A percentile compares a stretch with the other conserved stretches of the same genome.
phyloP scores from a whole-genome alignment of 2,888 invertebrate species.

The Phorcus lineatus region DNA sequence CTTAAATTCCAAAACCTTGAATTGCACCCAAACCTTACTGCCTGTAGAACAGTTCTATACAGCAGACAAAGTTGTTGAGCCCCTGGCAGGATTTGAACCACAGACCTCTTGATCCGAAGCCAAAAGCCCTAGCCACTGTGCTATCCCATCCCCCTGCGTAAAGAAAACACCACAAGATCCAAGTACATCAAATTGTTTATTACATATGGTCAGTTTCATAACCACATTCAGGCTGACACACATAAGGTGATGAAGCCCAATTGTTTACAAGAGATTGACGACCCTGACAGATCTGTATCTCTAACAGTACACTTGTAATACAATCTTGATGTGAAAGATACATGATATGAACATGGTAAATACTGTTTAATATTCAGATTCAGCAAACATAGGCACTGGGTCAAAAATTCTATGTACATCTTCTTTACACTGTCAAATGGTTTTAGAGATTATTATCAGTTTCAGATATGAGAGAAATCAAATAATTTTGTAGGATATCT shows the following conservation, averaged over 20 bases:
- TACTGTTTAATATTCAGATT: background rate
- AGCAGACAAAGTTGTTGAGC: too few species aligned
- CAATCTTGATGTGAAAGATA: conserved; percentile 1
- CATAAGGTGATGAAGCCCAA: background rate
- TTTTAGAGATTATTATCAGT: too few species aligned
- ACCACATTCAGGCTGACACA: too few species aligned
- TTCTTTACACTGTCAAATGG: background rate
- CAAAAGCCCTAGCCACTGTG: too few species aligned
- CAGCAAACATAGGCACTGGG: background rate
- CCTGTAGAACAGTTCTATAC: too few species aligned
- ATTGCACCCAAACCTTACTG: too few species aligned
- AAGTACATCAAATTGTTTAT: conserved; percentile 14
- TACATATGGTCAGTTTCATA: background rate
- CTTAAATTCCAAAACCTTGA: too few species aligned
- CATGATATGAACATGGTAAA: conserved; percentile 17
- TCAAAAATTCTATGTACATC: conserved; percentile 13
- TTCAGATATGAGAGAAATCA: too few species aligned
- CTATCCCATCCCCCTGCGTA: too few species aligned
- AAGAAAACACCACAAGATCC: background rate
- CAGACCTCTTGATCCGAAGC: too few species aligned
- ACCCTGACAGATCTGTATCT: background rate
- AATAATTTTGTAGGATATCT: too few species aligned
- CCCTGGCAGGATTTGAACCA: too few species aligned
- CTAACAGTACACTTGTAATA: background rate
- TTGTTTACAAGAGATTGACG: background rate